Base-by-base conservation (phyloP, 2,888 invertebrate species). In the Spodoptera exigua region DNA sequence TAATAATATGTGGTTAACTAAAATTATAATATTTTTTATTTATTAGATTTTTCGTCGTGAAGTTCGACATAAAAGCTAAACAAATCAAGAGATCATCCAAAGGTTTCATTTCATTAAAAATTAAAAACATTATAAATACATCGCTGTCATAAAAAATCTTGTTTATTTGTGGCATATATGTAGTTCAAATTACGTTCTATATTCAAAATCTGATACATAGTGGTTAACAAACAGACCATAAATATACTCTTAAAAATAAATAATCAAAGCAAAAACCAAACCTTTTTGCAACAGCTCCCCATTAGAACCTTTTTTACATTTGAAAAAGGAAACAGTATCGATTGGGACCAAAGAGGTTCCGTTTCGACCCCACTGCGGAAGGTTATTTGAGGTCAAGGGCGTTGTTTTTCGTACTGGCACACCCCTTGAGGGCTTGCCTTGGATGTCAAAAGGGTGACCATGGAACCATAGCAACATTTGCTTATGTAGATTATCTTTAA, bases 371-470 rank as follows among this genome's bases (percentile, higher is more conserved):
- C 46, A 44, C 55, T 43, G 5, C 3, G 21, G 27, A 59, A 62
- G 71, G 71, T 52, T 59, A 40, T 43, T 45, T 49, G 53, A 9
- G 54, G 44, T 39, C 66, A 54, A 36, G 72, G 72, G 56, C 54
- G 54, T 17, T 21, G 40, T 13, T 32, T 55, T 12, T 17, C 36
- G 27, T 39, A 34, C 32, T 11, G 43, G 59, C 63, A 57, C 71
- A 70, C 67, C 71, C 74, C 46, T 58, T 45, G n/a, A 56, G 21
- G 32, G 46, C 46, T 74, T 34, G 36, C 74, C 57, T 66, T 69
- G 55, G 45, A 56, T 43, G 27, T 34, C 44, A 53, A 58, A 62
- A 40, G 36, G 16, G 5, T 1, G 35, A 41, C 63, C 58, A 41
- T 57, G 46, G 16, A 37, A 37, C 27, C 11, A 1, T n/a, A n/a